phyloP scores from a whole-genome alignment of 2,888 invertebrate species.

The Leistus spinibarbis region DNA sequence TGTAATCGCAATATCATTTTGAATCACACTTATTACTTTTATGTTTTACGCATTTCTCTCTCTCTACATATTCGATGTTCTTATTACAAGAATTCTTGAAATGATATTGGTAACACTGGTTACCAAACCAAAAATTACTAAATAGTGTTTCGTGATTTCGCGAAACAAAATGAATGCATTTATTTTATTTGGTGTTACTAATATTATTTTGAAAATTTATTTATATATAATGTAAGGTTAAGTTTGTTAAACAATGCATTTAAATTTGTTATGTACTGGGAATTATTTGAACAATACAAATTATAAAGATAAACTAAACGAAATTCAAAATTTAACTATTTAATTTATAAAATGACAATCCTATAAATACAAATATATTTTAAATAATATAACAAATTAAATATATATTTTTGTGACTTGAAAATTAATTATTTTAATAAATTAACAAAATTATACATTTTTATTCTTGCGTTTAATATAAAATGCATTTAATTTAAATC shows the following conservation, averaged over 20 bases:
- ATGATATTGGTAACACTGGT: too few species aligned
- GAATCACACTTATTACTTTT: conserved; percentile 24
- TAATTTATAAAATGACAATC: background rate
- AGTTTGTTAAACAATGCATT: background rate
- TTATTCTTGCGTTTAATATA: background rate
- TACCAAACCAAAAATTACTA: background rate
- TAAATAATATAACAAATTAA: background rate
- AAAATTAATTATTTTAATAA: background rate
- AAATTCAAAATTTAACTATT: background rate
- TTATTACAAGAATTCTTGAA: conserved; percentile 7
- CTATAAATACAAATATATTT: background rate
- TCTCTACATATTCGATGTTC: conserved; percentile 23
- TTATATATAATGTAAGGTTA: background rate
- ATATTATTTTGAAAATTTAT: background rate
- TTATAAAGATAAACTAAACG: too few species aligned
- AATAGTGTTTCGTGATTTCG: background rate
- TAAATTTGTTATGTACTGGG: background rate
- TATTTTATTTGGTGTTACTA: background rate
- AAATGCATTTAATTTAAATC: background rate
- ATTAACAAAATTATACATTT: too few species aligned
- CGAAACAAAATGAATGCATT: background rate
- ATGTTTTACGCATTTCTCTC: conserved; percentile 4
- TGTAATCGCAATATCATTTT: conserved; percentile 10
- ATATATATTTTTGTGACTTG: background rate
- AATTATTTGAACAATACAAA: too few species aligned